Base-by-base conservation (phyloP, 2,888 invertebrate genomes). In the Hyalella azteca region DNA sequence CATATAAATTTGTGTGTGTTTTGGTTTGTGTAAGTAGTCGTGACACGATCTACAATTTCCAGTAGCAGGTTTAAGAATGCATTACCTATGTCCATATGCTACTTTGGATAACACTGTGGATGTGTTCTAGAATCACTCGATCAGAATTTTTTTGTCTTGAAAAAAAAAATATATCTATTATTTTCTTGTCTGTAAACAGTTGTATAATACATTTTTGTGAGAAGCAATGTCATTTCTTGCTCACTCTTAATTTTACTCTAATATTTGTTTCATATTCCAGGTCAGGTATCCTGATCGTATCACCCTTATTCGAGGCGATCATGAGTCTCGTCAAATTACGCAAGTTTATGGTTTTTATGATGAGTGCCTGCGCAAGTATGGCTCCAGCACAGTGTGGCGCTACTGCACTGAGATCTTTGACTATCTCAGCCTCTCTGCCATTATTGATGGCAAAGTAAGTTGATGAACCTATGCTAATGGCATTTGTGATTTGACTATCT, bases 301-400 rank as follows among this genome's bases (percentile, higher is more conserved):
- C 85, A 99, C 98, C 85, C 90, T 99, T 86, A 99, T 99, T 86
- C 91, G 99, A 87, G 98, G 99, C 54, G 99, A 99, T 88, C 99
- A 99, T 87, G 98, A 99, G 89, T 98, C 97, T 83, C 91, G 99
- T 86, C 99, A 99, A 90, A 99, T 99, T 84, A 99, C 99, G 83
- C 99, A 99, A 91, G 98, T 98, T 7, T 99, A 99, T 88, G 99
- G 99, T 9, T 99, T 99, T 89, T 99, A 99, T 88, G 99, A 99
- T 88, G 99, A 99, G 89, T 99, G 99, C 88, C 90, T 98, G 85
- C 92, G 99, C 85, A 99, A 99, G 90, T 99, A 99, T 89, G 98
- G 98, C 73, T 97, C 96, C 80, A 95, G 97, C 81, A 96, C 96
- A 83, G 99, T 99, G 3, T 99, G 99, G 99, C 92, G 98, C 87